Percentiles rank a stretch among this genome's conserved stretches.
phyloP scores from a whole-genome alignment of 2,113 vertebrate species.

The Leptosomus discolor region DNA sequence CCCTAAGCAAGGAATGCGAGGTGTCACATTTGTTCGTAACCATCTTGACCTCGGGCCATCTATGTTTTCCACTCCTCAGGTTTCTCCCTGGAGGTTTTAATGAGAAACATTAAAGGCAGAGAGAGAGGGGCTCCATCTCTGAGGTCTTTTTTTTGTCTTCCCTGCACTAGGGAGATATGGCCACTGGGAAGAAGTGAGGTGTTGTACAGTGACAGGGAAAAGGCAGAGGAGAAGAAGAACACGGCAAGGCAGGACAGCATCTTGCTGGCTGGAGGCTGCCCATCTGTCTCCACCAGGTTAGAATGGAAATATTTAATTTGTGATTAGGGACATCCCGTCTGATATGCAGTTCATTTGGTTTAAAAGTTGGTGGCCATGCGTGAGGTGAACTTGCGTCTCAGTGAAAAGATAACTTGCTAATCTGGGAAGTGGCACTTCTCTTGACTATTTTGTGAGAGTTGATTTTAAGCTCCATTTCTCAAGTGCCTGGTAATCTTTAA shows the following conservation, averaged over 20 bases:
- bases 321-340: neutral
- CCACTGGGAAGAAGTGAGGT: neutral
- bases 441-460: neutral
- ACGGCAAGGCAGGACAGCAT: neutral
- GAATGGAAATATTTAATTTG: fast-evolving
- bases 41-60: neutral
- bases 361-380: fast-evolving
- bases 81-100: neutral
- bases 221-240: neutral
- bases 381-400: neutral
- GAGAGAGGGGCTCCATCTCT: neutral
- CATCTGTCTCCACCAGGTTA: neutral
- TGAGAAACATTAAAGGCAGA: neutral
- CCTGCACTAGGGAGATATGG: neutral
- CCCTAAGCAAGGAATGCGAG: neutral
- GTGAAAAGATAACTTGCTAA: neutral
- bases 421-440: neutral
- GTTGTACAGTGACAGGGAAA: neutral
- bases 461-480: neutral
- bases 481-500: neutral
- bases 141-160: neutral
- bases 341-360: neutral
- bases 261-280: neutral
- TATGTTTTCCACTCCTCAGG: neutral
- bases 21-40: neutral